Base-by-base conservation (phyloP, 2,797 vertebrate genomes). In the Sebastes alutus region DNA sequence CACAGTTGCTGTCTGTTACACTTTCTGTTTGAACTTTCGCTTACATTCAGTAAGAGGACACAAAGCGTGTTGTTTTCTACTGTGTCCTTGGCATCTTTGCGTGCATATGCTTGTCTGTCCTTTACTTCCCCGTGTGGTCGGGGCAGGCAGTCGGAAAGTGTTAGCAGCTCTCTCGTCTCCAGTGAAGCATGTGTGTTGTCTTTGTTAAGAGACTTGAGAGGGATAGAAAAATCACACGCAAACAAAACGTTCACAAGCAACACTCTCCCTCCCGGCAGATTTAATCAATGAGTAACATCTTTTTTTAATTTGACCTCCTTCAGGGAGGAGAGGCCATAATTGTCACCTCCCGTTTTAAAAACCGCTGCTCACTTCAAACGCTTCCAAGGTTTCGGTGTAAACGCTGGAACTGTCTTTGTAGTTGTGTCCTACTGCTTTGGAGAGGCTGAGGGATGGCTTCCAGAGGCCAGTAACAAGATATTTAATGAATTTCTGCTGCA, bases 141-240 rank as follows among this genome's bases (percentile, higher is more conserved):
- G 92, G 49, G 77, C 81, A 75, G 75, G 80, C 88, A 90, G 90
- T 94, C 89, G 77, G 89, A 94, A 93, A 87, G 88, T 61, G 87
- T 94, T 94, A 92, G 86, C 74, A 71, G 77, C 88, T 81, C 92
- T 94, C 89, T 91, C 72, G 83, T 93, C 89, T 93, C 90, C 81
- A 49, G 32, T 72, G 86, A 84, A 88, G 92, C 88, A 35, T 92
- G 90, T n/a, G 55, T 72, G 82, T 88, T 85, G 85, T 85, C 81
- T 93, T 90, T 92, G 85, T 85, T 30, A 54, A 68, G 42, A 89
- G 83, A 80, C 75, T 14, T 74, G 55, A 75, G 66, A 66, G 10
- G 62, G 58, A 38, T 4, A 61, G 30, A 68, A 61, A 81, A 72
- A 77, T 81, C 63, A 22, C 83, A 89, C 22, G 52, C 83, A 85